Conservation (phyloP, 1,140 invertebrate genomes). For the Coenobita brevimanus region DNA sequence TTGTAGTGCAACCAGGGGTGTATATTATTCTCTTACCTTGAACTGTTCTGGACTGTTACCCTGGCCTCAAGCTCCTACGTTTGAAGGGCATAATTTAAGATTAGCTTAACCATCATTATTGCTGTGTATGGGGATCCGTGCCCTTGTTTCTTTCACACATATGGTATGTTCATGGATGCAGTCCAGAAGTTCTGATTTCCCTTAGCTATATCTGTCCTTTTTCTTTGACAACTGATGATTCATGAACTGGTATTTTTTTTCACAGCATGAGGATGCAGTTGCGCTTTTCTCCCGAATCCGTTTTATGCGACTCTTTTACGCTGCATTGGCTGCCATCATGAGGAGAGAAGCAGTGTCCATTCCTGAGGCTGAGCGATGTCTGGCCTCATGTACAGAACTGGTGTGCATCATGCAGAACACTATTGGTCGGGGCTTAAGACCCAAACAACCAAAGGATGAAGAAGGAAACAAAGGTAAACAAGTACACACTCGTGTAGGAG, state of each 20-base stretch:
- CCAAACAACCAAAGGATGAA: constrained; percentile 74
- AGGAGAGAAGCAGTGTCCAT: constrained; percentile 77
- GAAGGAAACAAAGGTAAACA: constrained; percentile 70
- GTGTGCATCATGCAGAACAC: constrained; percentile 87
- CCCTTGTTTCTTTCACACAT: too few relatives aligned
- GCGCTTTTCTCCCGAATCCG: constrained; percentile 87
- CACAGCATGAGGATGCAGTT: constrained; percentile 74
- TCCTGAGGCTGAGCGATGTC: constrained; percentile 80
- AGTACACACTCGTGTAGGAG: not conserved
- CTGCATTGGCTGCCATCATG: constrained; percentile 82
- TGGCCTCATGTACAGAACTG: constrained; percentile 83
- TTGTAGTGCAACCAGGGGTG: too few relatives aligned
- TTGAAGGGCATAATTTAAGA: too few relatives aligned
- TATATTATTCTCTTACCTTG: too few relatives aligned
- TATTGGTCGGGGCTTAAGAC: constrained; percentile 83
- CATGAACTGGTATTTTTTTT: too few relatives aligned
- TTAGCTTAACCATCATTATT: too few relatives aligned
- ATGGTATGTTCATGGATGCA: too few relatives aligned
- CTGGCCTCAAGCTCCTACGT: too few relatives aligned
- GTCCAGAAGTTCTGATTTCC: too few relatives aligned
- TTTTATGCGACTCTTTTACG: constrained; percentile 89
- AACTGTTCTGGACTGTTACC: too few relatives aligned
- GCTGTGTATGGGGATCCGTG: too few relatives aligned
- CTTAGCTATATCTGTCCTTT: not conserved
- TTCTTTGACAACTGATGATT: not conserved